Conservation (phyloP, 1,140 invertebrate species). For the Platyura marginata region DNA sequence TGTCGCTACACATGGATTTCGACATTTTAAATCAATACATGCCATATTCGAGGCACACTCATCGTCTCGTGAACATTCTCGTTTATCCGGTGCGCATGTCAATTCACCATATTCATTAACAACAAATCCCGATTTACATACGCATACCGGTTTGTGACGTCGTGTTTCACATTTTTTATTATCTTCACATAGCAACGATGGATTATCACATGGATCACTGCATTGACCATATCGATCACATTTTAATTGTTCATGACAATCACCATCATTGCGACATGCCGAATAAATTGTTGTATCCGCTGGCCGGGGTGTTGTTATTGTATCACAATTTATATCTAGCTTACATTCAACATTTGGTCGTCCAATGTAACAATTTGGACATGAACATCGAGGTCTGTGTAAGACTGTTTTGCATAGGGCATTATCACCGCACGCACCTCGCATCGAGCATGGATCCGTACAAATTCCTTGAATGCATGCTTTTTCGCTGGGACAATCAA, state of each 20-base stretch:
- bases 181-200: slow-evolving; percentile 42
- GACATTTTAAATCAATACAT: slow-evolving; percentile 62
- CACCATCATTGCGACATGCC: slow-evolving; percentile 39
- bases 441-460: slow-evolving; percentile 72
- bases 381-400: slow-evolving; percentile 68
- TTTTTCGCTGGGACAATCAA: slow-evolving; percentile 77
- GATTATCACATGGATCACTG: slow-evolving; percentile 51
- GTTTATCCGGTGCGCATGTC: slow-evolving; percentile 56
- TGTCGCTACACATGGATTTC: slow-evolving; percentile 59
- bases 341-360: slow-evolving; percentile 55
- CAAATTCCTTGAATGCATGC: slow-evolving; percentile 75
- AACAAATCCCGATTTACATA: slow-evolving; percentile 73
- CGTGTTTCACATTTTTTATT: slow-evolving; percentile 78
- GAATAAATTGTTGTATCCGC: slow-evolving; percentile 26
- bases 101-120: slow-evolving; percentile 69
- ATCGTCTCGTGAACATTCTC: slow-evolving; percentile 58
- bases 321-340: slow-evolving; percentile 53
- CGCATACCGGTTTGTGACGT: slow-evolving; percentile 65
- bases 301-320: slow-evolving; percentile 26
- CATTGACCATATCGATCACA: slow-evolving; percentile 56
- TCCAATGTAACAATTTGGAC: slow-evolving; percentile 70
- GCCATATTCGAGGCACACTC: slow-evolving; percentile 73
- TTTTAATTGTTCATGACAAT: slow-evolving; percentile 56
- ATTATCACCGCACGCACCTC: slow-evolving; percentile 73
- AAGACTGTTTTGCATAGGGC: slow-evolving; percentile 67